Evolutionary conservation across 2,888 invertebrate genomes (phyloP), one percentile per base, ranked within the genome.

Genomic region (Nephrotoma guestfalica): DNA sequence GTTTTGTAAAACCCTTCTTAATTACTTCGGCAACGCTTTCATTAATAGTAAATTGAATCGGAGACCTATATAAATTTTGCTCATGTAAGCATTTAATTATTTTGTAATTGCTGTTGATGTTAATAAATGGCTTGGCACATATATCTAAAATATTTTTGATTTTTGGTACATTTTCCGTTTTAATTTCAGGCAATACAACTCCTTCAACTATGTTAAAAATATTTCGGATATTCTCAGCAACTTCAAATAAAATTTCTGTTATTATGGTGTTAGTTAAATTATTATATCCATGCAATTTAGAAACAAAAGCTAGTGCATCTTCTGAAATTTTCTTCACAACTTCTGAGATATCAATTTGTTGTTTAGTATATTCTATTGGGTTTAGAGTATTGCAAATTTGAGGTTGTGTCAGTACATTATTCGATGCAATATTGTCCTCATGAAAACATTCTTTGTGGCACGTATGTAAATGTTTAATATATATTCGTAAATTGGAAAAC

Each of bases 1-100:
- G 86, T 86, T 86, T 86, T 57, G 87, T 87, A 86, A 86, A 86
- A 42, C 87, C 87, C 51, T 87, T 87, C 83, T 11, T 30, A 1
- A 71, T n/a, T 6, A 4, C 18, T 6, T 18, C 83, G 7, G 11
- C 30, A 11, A 83, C 71, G 7, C 6, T 6, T 7, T 6, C 18
- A 71, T 71, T 71, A n/a, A 71, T 11, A 6, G 30, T 6, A 30
- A 83, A 83, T 83, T 83, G 15, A 2, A 30, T 9, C 11, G 83
- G 83, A 30, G 83, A 11, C 4, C 18, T 30, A 83, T 83, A 83
- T 5, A 83, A 83, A 9, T 9, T 30, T 6, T 7, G 11, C 18
- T 83, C 83, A 2, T 15, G 0, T 83, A 83, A 83, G 5, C 11
- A 30, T 30, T 83, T 83, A 15, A 30, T 15, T 83, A 83, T 7